Evolutionary conservation across 2,113 vertebrate genomes (phyloP).

Genomic region (Tylochromis polylepis): DNA sequence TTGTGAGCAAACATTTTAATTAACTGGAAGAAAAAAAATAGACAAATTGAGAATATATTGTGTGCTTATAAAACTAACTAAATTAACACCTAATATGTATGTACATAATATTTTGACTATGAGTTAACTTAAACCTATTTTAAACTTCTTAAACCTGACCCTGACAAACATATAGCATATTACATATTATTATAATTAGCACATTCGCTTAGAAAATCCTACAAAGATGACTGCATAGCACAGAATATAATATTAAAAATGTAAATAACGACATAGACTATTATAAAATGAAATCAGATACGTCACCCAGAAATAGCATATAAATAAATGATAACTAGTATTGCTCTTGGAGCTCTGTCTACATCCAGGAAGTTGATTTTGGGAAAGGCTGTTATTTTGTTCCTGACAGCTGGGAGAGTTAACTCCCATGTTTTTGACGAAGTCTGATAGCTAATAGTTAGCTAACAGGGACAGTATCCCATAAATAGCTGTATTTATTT

Average conservation of each 20-base stretch:
- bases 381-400: background rate
- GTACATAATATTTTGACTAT: background rate
- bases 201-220: background rate
- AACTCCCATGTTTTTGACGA: background rate
- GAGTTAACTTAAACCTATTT: background rate
- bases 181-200: background rate
- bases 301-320: background rate
- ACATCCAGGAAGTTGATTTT: conserved; percentile 52
- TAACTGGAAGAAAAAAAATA: background rate
- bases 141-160: background rate
- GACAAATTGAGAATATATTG: background rate
- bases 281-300: background rate
- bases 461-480: background rate
- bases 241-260: background rate
- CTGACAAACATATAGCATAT: background rate
- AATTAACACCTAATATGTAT: background rate
- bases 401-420: background rate
- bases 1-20: background rate
- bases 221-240: background rate
- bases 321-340: background rate
- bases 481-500: background rate
- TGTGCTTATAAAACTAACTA: background rate
- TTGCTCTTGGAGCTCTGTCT: background rate
- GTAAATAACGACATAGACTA: background rate
- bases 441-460: background rate